phyloP scores from a whole-genome alignment of 2,888 invertebrate species.

The Harpalus rubripes region DNA sequence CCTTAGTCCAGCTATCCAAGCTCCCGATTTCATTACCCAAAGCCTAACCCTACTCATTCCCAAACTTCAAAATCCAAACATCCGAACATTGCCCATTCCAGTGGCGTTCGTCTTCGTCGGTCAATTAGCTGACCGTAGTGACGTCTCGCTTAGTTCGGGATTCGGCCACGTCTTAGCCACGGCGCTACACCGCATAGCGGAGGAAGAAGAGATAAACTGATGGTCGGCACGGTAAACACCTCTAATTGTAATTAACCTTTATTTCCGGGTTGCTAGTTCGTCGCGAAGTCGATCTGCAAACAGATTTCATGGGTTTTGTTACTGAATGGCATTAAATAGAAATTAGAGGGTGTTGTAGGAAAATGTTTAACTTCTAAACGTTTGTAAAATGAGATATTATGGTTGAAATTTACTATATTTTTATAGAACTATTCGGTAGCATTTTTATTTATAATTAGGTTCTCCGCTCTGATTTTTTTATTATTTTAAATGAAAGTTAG shows the following conservation, averaged over 20 bases:
- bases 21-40: conserved; percentile 10
- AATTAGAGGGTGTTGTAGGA: conserved; percentile 11
- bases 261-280: conserved; percentile 41
- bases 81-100: conserved; percentile 5
- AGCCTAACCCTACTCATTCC: neutral
- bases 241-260: conserved; percentile 55
- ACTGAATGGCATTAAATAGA: neutral
- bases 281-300: conserved; percentile 44
- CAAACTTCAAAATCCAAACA: conserved; percentile 32
- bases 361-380: neutral
- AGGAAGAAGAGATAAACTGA: conserved; percentile 47
- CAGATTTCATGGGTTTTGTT: conserved; percentile 40
- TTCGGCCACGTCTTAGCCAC: conserved; percentile 20
- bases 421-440: too few relatives aligned
- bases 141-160: conserved; percentile 27
- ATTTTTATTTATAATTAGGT: too few relatives aligned
- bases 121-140: conserved; percentile 15
- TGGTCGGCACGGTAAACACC: conserved; percentile 45
- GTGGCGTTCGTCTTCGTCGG: conserved; percentile 1
- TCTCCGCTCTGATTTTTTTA: too few relatives aligned
- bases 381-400: neutral
- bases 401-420: neutral
- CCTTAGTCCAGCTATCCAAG: neutral
- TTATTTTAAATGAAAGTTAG: too few relatives aligned
- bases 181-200: conserved; percentile 3